Percentiles rank a stretch among this genome's conserved stretches.
Conservation (phyloP, 2,113 vertebrate genomes). For the Scartelaos histophorus region DNA sequence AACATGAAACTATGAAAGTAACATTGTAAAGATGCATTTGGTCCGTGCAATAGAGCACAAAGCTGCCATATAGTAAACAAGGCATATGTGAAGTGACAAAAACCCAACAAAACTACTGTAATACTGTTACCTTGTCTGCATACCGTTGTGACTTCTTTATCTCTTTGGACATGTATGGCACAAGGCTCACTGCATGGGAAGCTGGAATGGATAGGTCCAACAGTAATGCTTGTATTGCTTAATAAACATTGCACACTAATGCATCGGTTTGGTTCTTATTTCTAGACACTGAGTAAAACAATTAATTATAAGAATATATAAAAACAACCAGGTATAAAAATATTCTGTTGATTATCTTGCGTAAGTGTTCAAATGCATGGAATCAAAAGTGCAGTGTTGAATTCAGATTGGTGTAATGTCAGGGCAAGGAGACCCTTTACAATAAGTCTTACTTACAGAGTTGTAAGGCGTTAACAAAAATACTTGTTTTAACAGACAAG, state of each 20-base stretch:
- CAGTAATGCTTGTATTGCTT: conserved; percentile 72
- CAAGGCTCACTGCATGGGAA: conserved; percentile 34
- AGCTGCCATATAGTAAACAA: conserved; percentile 66
- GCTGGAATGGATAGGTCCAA: conserved; percentile 49
- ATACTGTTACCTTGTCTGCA: conserved; percentile 50
- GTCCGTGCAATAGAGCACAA: conserved; percentile 55
- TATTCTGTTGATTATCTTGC: conserved; percentile 72
- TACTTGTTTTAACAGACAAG: conserved; percentile 39
- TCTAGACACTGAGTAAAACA: conserved; percentile 32
- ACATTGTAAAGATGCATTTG: conserved; percentile 52
- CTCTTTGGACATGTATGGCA: conserved; percentile 66
- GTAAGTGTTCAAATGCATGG: conserved; percentile 53
- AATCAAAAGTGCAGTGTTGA: conserved; percentile 66
- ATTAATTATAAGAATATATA: conserved; percentile 38
- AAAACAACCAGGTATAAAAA: conserved; percentile 71
- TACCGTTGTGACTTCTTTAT: background rate
- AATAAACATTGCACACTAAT: conserved; percentile 58
- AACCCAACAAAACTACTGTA: conserved; percentile 35
- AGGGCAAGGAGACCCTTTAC: conserved; percentile 33
- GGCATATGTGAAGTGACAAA: conserved; percentile 55
- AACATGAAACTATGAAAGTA: conserved; percentile 15
- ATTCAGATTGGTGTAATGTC: conserved; percentile 50
- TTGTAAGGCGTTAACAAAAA: conserved; percentile 70
- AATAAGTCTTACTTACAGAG: conserved; percentile 60
- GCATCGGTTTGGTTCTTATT: conserved; percentile 58